phyloP scores from a whole-genome alignment of 2,888 invertebrate species.

The Stenodema calcarata region DNA sequence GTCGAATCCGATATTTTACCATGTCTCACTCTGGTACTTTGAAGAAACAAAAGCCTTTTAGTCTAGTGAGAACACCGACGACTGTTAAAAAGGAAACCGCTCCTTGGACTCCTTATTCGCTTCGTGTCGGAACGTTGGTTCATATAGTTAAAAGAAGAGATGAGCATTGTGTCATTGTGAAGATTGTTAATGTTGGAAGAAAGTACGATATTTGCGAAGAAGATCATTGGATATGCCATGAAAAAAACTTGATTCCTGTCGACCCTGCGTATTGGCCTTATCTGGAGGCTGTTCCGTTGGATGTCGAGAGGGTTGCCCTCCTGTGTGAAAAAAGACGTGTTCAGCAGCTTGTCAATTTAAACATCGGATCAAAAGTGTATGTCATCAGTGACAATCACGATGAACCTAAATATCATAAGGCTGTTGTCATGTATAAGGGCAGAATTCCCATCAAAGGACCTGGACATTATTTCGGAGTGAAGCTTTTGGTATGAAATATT shows the following conservation, averaged over 20 bases:
- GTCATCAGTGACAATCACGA: conserved; percentile 50
- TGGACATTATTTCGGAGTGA: conserved; percentile 58
- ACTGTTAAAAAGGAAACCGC: not conserved
- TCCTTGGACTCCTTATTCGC: not conserved
- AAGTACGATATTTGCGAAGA: conserved; percentile 54
- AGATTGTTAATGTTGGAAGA: conserved; percentile 54
- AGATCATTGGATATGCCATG: conserved; percentile 55
- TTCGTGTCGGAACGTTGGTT: conserved; percentile 55
- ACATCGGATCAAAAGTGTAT: conserved; percentile 55
- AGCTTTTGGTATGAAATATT: conserved; percentile 57
- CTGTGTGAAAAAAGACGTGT: conserved; percentile 54
- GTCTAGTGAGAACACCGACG: conserved; percentile 17
- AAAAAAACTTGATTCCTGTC: conserved; percentile 53
- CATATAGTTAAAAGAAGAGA: conserved; percentile 52
- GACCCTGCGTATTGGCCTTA: conserved; percentile 56
- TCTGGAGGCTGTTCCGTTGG: conserved; percentile 55
- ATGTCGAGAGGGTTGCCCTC: conserved; percentile 52
- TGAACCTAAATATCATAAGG: conserved; percentile 49
- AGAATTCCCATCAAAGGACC: conserved; percentile 56
- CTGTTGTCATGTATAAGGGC: conserved; percentile 57
- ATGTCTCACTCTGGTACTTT: not conserved
- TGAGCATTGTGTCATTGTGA: conserved; percentile 53
- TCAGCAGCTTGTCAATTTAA: conserved; percentile 55
- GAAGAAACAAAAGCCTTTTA: conserved; percentile 26
- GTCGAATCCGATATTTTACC: not conserved